Evolutionary conservation across 1,140 invertebrate species (phyloP).

Genomic region (Drosophila pseudoananassae): DNA sequence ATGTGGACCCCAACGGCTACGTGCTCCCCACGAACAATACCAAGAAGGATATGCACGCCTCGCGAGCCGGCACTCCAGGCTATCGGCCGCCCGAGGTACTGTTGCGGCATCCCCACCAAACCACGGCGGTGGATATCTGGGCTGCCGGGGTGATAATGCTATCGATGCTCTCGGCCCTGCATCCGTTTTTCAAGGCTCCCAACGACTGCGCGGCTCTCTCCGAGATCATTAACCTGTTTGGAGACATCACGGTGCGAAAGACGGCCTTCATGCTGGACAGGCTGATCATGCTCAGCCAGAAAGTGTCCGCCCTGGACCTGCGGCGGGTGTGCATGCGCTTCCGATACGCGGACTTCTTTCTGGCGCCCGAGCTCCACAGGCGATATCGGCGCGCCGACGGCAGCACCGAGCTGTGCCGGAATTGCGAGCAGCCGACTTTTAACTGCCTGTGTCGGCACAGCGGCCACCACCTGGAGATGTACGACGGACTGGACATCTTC

Average conservation of each 20-base stretch:
- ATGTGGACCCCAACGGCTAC: constrained; percentile 74
- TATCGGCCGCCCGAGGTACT: constrained; percentile 95
- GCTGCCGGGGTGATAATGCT: constrained; percentile 94
- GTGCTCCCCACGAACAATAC: constrained; percentile 45
- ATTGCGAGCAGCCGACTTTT: constrained; percentile 72
- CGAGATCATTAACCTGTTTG: constrained; percentile 93
- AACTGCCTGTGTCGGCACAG: constrained; percentile 75
- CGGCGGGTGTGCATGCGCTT: constrained; percentile 85
- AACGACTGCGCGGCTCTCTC: constrained; percentile 92
- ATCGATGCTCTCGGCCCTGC: constrained; percentile 90
- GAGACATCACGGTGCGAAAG: constrained; percentile 88
- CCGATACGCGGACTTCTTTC: constrained; percentile 67
- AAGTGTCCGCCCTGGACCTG: constrained; percentile 85
- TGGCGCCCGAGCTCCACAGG: constrained; percentile 55
- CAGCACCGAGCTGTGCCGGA: constrained; percentile 65
- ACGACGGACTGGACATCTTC: constrained; percentile 68
- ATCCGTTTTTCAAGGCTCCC: constrained; percentile 93
- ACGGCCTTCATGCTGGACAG: constrained; percentile 88
- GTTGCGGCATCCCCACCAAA: constrained; percentile 90
- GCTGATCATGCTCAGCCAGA: constrained; percentile 85
- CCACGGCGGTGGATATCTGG: constrained; percentile 94
- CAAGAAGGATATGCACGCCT: constrained; percentile 87
- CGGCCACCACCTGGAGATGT: constrained; percentile 51
- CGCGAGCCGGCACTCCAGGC: constrained; percentile 93
- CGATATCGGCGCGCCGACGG: constrained; percentile 63